Evolutionary conservation across 92 coral and sea anemone genomes (phyloP), one percentile per base, ranked within the genome.

Genomic region (Phenganax marumi): DNA sequence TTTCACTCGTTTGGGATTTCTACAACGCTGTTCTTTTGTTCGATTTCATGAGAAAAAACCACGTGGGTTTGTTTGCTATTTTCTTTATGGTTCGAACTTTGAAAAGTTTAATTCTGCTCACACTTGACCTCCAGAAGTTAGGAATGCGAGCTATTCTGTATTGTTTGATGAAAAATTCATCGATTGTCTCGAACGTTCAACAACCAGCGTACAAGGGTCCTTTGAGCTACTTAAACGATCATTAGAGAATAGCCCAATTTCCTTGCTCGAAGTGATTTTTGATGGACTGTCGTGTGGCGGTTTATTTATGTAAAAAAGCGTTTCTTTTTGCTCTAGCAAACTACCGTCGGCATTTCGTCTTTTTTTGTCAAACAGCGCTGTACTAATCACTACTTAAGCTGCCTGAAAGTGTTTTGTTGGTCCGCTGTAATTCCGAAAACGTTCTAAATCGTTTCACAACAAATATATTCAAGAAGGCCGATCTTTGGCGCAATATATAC

Each of bases 351-450:
- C 81, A 39, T 2, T 55, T 56, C 51, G 33, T 19, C 52, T 57
- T 76, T 76, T 76, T 25, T 76, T 76, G 62, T 76, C 81, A 76
- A 76, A 76, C 39, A 76, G 81, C 54, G 81, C 69, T 76, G 39
- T 53, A 76, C 81, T 76, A 76, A 76, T 56, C 68, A 57, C 81
- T 62, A 17, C 14, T 56, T 54, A 76, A 76, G 81, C 81, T 56
- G 81, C 68, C 81, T 54, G 81, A 56, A 56, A 76, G 81, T 11
- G 62, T 55, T 25, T 50, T 76, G 81, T 76, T 76, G 68, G 81
- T 68, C 52, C 57, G 26, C 12, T 49, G 81, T 76, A 76, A 76
- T 76, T 68, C 68, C 69, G 12, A 76, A 76, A 54, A 76, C 81
- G 69, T 76, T 76, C 65, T 54, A 76, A 76, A 76, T 56, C 81